Conservation (phyloP, 2,113 vertebrate genomes). For the Macquaria ambigua region DNA sequence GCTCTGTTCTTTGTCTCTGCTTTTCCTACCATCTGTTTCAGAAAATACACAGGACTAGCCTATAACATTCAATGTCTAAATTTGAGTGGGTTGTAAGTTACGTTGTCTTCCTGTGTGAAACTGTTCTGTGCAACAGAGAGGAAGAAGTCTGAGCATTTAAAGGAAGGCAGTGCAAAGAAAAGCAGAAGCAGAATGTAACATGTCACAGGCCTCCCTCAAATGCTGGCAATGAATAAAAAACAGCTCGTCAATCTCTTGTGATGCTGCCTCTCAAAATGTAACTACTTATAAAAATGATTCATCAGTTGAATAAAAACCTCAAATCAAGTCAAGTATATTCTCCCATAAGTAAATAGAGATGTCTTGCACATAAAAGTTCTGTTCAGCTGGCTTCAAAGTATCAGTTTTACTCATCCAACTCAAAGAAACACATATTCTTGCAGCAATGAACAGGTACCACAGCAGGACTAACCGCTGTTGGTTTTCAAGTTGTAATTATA, state of each 20-base stretch:
- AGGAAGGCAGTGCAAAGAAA: constrained; percentile 46
- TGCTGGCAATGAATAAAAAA: constrained; percentile 9
- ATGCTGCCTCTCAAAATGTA: not conserved
- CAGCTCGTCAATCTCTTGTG: not conserved
- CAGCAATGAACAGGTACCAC: not conserved
- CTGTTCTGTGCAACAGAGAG: constrained; percentile 25
- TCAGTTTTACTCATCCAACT: not conserved
- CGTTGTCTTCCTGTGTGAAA: constrained; percentile 59
- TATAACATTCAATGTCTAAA: too few species aligned
- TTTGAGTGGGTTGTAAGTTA: constrained; percentile 11
- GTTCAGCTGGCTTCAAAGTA: too few species aligned
- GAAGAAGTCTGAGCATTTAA: constrained; percentile 16
- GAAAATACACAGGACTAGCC: not conserved
- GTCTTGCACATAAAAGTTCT: not conserved
- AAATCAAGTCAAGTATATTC: too few species aligned
- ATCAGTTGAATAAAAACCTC: not conserved
- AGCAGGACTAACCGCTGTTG: not conserved
- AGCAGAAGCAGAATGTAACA: constrained; percentile 52
- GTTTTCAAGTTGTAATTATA: not conserved
- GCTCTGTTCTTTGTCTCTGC: not conserved
- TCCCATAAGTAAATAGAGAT: not conserved
- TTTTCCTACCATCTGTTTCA: not conserved
- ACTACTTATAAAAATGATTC: not conserved
- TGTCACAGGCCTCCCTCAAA: constrained; percentile 40
- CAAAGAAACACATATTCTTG: not conserved